Evolutionary conservation across 2,888 invertebrate species (phyloP).

Genomic region (Mimachlamys varia): DNA sequence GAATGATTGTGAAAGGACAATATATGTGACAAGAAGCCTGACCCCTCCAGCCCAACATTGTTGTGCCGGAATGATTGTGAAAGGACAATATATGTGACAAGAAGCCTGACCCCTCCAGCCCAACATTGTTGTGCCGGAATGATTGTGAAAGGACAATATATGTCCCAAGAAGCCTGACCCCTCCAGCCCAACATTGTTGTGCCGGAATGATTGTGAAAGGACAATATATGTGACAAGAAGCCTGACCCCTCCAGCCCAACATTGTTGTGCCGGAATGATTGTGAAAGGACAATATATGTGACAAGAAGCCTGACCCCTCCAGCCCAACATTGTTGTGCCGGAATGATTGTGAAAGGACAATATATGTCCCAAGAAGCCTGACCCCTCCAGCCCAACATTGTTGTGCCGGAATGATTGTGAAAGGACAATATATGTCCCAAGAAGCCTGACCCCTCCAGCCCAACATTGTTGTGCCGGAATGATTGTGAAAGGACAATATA

Average conservation of each 20-base stretch:
- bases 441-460: slow-evolving; percentile 76
- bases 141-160: no score
- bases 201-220: slow-evolving; percentile 54
- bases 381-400: slow-evolving; percentile 73
- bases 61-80: slow-evolving; percentile 61
- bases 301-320: no score
- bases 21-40: no score
- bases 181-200: slow-evolving; percentile 72
- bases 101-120: slow-evolving; percentile 76
- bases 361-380: no score
- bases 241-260: slow-evolving; percentile 73
- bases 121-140: slow-evolving; percentile 68
- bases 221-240: no score
- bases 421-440: no score
- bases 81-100: no score
- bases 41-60: slow-evolving; percentile 73
- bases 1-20: slow-evolving; percentile 41
- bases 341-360: slow-evolving; percentile 41
- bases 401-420: slow-evolving; percentile 61
- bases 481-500: no score
- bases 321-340: slow-evolving; percentile 71
- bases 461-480: slow-evolving; percentile 68
- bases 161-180: no score
- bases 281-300: no score
- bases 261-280: slow-evolving; percentile 66